phyloP scores from a whole-genome alignment of 2,797 vertebrate species.

The Botia almorhae region DNA sequence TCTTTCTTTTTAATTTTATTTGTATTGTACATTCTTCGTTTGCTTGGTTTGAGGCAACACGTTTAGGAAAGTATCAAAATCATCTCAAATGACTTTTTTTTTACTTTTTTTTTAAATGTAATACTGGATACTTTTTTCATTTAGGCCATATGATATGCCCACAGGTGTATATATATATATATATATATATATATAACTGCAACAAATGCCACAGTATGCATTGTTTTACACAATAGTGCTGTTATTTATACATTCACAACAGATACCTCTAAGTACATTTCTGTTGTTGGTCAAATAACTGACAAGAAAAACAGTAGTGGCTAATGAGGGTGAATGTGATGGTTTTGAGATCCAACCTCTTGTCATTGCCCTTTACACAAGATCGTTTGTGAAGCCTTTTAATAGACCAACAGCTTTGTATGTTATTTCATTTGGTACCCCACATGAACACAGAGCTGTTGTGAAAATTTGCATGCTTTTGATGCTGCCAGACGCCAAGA shows the following conservation, averaged over 20 bases:
- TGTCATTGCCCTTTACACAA: slow-evolving; percentile 9
- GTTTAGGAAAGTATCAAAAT: background rate
- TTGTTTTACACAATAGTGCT: background rate
- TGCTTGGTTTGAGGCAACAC: background rate
- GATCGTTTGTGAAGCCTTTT: slow-evolving; percentile 26
- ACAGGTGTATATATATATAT: no score
- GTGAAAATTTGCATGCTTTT: slow-evolving; percentile 40
- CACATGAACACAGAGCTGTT: slow-evolving; percentile 28
- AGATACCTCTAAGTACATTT: background rate
- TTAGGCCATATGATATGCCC: background rate
- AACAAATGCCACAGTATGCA: background rate
- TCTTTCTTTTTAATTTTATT: no score
- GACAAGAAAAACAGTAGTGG: background rate
- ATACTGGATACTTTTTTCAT: background rate
- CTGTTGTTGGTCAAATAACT: background rate
- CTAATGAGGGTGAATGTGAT: slow-evolving; percentile 5
- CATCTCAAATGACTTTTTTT: background rate
- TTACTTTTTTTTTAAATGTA: background rate
- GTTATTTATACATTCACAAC: background rate
- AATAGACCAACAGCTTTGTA: slow-evolving; percentile 17
- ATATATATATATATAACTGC: background rate
- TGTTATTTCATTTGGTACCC: slow-evolving; percentile 30
- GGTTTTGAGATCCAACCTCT: background rate
- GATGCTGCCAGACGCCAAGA: slow-evolving; percentile 27
- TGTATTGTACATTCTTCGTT: no score